Conservation (phyloP, 2,888 invertebrate genomes). For the Athalia cordata region DNA sequence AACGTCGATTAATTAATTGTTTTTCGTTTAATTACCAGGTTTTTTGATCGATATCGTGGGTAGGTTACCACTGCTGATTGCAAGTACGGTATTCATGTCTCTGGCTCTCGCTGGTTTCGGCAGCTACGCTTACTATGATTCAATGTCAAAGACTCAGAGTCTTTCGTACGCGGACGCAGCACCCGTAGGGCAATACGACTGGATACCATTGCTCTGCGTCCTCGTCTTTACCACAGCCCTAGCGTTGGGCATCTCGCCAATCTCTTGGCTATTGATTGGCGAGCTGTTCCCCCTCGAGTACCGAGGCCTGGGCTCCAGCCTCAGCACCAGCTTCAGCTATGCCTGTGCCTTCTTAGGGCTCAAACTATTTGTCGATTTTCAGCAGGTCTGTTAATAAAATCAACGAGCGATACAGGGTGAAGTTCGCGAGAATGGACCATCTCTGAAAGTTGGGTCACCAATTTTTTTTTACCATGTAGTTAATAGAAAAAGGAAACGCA, state of each 20-base stretch:
- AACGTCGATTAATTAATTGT: background rate
- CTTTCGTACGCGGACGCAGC: constrained; percentile 57
- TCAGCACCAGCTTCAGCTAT: constrained; percentile 91
- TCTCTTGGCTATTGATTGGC: constrained; percentile 89
- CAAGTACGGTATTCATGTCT: constrained; percentile 89
- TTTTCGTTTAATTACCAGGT: constrained; percentile 64
- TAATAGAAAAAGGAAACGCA: too few species aligned
- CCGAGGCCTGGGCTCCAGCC: constrained; percentile 89
- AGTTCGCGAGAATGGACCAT: background rate
- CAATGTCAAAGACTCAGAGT: constrained; percentile 66
- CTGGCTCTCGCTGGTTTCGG: constrained; percentile 91
- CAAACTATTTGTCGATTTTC: constrained; percentile 90
- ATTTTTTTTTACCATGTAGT: too few species aligned
- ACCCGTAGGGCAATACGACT: constrained; percentile 80
- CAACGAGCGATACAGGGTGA: background rate
- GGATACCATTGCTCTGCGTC: constrained; percentile 89
- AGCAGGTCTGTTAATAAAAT: constrained; percentile 70
- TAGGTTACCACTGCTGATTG: constrained; percentile 87
- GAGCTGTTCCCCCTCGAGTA: constrained; percentile 89
- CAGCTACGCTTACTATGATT: constrained; percentile 87
- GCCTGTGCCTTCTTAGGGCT: constrained; percentile 91
- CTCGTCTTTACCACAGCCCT: constrained; percentile 90
- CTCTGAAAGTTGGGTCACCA: too few species aligned
- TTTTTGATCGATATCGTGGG: constrained; percentile 91
- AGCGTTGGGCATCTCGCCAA: constrained; percentile 91